Percentiles rank a stretch among this genome's conserved stretches.
Conservation (phyloP, 2,113 vertebrate species). For the Poeciliopsis turrubarensis region DNA sequence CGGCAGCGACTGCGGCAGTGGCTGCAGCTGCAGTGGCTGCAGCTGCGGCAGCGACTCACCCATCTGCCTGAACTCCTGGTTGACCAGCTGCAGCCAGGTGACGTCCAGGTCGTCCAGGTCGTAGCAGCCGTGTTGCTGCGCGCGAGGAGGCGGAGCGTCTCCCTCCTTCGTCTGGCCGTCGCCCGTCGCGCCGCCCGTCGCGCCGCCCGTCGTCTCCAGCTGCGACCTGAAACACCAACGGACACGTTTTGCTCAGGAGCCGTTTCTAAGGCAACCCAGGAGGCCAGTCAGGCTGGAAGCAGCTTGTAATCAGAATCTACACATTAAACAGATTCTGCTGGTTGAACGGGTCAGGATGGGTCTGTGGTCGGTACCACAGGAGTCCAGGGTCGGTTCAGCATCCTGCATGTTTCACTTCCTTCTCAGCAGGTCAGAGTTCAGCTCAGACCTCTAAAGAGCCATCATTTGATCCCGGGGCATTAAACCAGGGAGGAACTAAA, state of each 20-base stretch:
- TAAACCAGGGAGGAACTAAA: no score
- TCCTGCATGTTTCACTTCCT: no score
- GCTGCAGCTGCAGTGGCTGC: no score
- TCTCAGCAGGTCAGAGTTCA: no score
- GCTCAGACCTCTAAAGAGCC: no score
- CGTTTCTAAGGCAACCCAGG: background rate
- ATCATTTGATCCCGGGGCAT: no score
- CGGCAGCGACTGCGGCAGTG: no score
- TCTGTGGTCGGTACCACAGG: no score
- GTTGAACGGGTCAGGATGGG: no score
- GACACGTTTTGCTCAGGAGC: background rate
- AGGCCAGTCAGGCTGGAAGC: background rate
- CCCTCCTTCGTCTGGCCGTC: conserved; percentile 21
- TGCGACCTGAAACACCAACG: conserved; percentile 64
- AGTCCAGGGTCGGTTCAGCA: no score
- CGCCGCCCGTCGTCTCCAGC: conserved; percentile 73
- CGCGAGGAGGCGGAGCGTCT: conserved; percentile 42
- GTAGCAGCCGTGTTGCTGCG: conserved; percentile 86
- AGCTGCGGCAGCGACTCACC: conserved; percentile 72
- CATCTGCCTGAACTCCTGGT: conserved; percentile 92
- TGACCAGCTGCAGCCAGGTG: conserved; percentile 92
- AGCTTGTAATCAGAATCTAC: background rate
- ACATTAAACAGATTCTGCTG: no score
- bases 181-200: conserved; percentile 47
- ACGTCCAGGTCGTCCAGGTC: conserved; percentile 96